Evolutionary conservation across 2,797 vertebrate genomes (phyloP), one percentile per base, ranked within the genome.

Genomic region (Pangasius sanitwongsei): DNA sequence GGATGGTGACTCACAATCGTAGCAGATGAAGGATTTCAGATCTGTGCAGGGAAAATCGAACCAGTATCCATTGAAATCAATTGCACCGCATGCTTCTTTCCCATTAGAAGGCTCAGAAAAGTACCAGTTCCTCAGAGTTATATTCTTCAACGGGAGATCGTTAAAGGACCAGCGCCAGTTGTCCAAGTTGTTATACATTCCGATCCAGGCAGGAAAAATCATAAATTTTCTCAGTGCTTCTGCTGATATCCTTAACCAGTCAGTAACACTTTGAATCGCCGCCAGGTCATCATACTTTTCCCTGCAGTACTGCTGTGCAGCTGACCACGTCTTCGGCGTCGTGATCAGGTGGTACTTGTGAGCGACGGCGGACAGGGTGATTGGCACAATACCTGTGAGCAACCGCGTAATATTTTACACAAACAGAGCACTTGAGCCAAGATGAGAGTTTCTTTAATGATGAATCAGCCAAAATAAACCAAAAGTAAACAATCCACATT

Each of bases 91-190:
- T 53, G 28, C 31, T 6, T 65, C 16, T 53, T 13, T 0, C 0
- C 12, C 7, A 4, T 3, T 31, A 63, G 81, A 37, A 31, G 75
- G 83, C 11, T 90, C 9, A 18, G 1, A 6, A 7, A 1, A 2
- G 7, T 1, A 2, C 84, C 84, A 85, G 31, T 57, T 70, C 11
- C 16, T 85, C 12, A 1, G 0, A 4, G 0, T 0, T 48, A 25
- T 82, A 28, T 1, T 1, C 7, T 41, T 34, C 31, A 86, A 3
- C 2, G 55, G 57, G 41, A 61, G 12, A 2, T 87, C 12, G 3
- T 72, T n/a, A 44, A 41, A 48, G 34, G 85, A 88, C 87, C 87
- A 90, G 0, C 53, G 61, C 87, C 89, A 90, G 89, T 44, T 34
- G 28, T 89, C 3, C 1, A 90, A 1, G 25, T 90, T 63, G 3